phyloP scores from a whole-genome alignment of 2,797 vertebrate species.

The Trachurus trachurus region DNA sequence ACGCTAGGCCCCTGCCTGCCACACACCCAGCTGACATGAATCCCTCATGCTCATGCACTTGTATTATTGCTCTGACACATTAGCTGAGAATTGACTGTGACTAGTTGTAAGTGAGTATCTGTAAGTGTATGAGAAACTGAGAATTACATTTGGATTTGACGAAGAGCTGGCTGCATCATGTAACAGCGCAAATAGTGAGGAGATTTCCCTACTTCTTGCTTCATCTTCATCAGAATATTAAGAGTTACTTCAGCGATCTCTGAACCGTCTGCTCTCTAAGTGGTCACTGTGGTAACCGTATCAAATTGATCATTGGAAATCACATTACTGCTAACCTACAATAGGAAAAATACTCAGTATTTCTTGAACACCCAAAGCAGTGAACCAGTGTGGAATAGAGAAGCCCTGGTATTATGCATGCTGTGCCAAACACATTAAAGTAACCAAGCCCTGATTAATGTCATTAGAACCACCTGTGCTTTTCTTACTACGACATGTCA shows the following conservation, averaged over 20 bases:
- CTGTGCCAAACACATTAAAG: neutral
- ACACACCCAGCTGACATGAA: conserved; percentile 75
- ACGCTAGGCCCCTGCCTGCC: conserved; percentile 68
- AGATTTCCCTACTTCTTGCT: neutral
- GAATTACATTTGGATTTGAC: neutral
- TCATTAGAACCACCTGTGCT: neutral
- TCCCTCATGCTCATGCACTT: conserved; percentile 72
- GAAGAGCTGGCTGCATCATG: neutral
- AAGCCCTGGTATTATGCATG: neutral
- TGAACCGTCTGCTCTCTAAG: neutral
- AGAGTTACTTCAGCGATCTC: neutral
- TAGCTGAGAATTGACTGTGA: conserved; percentile 68
- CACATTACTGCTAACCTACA: neutral
- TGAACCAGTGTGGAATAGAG: neutral
- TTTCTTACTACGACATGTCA: neutral
- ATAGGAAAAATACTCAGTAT: neutral
- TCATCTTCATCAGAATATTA: neutral
- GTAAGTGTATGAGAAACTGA: conserved; percentile 22
- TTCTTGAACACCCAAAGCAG: too few relatives aligned
- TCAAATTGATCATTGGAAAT: neutral
- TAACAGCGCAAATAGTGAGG: neutral
- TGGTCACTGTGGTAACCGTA: neutral
- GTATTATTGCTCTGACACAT: conserved; percentile 77
- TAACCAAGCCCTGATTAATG: neutral
- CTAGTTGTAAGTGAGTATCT: conserved; percentile 50